Conservation (phyloP, 1,140 invertebrate genomes). For the Neodiprion fabricii region DNA sequence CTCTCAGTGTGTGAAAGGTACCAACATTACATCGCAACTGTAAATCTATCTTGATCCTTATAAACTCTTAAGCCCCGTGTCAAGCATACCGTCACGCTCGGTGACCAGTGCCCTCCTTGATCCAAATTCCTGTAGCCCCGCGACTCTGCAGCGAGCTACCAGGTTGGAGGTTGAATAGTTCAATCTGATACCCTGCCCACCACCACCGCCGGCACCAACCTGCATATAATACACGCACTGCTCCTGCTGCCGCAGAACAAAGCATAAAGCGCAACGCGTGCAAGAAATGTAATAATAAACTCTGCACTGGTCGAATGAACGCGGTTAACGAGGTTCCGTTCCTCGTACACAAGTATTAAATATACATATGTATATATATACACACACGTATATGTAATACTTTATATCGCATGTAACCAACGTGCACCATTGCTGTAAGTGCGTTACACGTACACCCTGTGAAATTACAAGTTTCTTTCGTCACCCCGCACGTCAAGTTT, state of each 20-base stretch:
- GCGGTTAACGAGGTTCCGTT: constrained; percentile 4
- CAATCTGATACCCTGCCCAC: background rate
- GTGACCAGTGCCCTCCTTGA: constrained; percentile 3
- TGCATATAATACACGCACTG: too few species aligned
- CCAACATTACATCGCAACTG: background rate
- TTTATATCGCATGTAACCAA: too few species aligned
- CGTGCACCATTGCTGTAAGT: too few species aligned
- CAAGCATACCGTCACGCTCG: background rate
- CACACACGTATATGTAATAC: too few species aligned
- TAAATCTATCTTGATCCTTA: background rate
- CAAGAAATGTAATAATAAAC: constrained; percentile 4
- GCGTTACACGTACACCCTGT: too few species aligned
- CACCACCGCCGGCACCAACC: background rate
- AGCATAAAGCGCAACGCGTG: background rate
- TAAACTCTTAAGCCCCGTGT: background rate
- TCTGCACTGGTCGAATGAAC: background rate
- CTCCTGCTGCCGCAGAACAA: background rate
- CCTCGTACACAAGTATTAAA: background rate
- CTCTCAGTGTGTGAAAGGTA: too few species aligned
- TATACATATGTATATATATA: too few species aligned
- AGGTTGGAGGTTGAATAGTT: constrained; percentile 1
- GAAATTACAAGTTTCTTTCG: too few species aligned
- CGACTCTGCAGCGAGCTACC: background rate
- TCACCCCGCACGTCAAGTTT: too few species aligned
- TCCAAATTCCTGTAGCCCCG: background rate